phyloP scores from a whole-genome alignment of 2,797 vertebrate genomes.

The Acrossocheilus fasciatus region DNA sequence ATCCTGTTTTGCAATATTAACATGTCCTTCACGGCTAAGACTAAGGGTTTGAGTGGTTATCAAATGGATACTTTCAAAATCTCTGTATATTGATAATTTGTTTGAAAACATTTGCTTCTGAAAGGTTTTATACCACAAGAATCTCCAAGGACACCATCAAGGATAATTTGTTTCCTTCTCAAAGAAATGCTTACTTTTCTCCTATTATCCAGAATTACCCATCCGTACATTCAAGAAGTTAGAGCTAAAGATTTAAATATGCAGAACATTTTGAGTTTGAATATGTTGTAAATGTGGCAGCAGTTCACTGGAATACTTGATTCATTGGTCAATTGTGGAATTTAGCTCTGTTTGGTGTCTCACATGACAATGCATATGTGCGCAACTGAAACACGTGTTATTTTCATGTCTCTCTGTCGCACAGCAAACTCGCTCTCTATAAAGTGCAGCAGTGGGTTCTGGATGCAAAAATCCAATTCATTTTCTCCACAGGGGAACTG shows the following conservation, averaged over 20 bases:
- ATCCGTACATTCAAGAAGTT: neutral
- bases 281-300: conserved; percentile 7
- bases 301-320: neutral
- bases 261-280: neutral
- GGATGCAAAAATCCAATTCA: neutral
- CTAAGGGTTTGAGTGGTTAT: conserved; percentile 58
- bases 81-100: conserved; percentile 63
- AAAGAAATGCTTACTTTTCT: neutral
- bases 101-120: conserved; percentile 64
- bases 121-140: conserved; percentile 14
- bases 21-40: conserved; percentile 73
- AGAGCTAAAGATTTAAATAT: neutral
- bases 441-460: neutral
- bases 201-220: conserved; percentile 6
- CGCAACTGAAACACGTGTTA: neutral
- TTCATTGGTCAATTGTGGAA: neutral
- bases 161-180: neutral
- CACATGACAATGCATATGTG: neutral
- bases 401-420: neutral
- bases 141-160: neutral
- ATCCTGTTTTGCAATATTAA: conserved; percentile 68
- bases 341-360: neutral
- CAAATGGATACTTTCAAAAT: conserved; percentile 68
- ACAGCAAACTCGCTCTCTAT: neutral
- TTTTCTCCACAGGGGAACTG: neutral